These are phyloP conservation scores for Bombylius discolor DNA, from an alignment of 2,888 invertebrate species.

Conservation along the genomic window DNA sequence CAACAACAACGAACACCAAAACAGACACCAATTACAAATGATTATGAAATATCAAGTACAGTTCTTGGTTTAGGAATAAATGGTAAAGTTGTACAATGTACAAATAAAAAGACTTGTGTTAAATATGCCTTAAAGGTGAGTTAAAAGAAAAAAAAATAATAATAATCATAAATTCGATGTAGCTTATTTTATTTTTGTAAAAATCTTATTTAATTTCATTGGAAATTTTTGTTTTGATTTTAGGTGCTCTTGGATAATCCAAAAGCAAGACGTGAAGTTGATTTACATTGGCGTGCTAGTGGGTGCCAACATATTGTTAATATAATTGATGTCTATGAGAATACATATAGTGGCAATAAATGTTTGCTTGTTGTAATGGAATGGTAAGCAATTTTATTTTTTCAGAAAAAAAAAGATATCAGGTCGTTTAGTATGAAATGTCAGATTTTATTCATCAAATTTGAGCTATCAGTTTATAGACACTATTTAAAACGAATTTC, in stretches of 20 bases:
- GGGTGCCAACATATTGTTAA: slow-evolving; percentile 88
- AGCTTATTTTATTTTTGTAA: not conserved
- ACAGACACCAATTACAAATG: slow-evolving; percentile 70
- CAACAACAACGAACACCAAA: slow-evolving; percentile 41
- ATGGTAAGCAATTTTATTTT: slow-evolving; percentile 47
- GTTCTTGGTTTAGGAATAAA: slow-evolving; percentile 96
- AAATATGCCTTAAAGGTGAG: slow-evolving; percentile 86
- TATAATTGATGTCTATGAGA: slow-evolving; percentile 86
- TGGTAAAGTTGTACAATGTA: slow-evolving; percentile 96
- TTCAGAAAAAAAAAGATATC: no score
- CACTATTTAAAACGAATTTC: no score
- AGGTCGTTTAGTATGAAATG: no score
- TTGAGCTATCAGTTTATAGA: no score
- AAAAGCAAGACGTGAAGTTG: slow-evolving; percentile 89
- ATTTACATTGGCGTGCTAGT: slow-evolving; percentile 87
- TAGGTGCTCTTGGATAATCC: slow-evolving; percentile 80
- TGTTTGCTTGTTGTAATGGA: slow-evolving; percentile 99
- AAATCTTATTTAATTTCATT: not conserved
- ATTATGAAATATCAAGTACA: slow-evolving; percentile 83
- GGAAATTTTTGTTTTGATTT: not conserved
- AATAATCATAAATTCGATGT: no score
- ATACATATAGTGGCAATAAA: slow-evolving; percentile 79
- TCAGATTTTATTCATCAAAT: no score
- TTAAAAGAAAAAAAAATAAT: no score
- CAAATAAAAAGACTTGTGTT: slow-evolving; percentile 55